Percentiles rank a stretch among this genome's conserved stretches.
Evolutionary conservation across 2,797 vertebrate genomes (phyloP).

Genomic region (Sardinella longiceps): DNA sequence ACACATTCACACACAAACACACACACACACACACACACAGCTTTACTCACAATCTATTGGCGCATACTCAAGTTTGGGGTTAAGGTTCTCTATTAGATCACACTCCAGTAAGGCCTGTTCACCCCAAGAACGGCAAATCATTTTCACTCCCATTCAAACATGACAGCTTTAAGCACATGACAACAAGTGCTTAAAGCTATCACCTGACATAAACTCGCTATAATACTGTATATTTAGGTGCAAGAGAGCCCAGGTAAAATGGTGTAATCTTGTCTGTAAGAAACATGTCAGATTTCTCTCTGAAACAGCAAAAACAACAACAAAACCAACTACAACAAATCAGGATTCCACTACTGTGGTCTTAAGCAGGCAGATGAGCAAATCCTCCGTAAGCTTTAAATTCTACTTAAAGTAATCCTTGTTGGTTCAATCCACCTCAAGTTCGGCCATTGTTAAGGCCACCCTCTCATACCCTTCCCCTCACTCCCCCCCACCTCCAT

Average conservation of each 20-base stretch:
- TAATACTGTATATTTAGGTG: neutral
- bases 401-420: conserved; percentile 20
- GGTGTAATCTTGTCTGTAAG: neutral
- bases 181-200: neutral
- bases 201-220: neutral
- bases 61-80: neutral
- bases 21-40: conserved; percentile 5
- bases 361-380: neutral
- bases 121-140: neutral
- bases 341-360: conserved; percentile 8
- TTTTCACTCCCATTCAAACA: too few species aligned
- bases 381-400: conserved; percentile 9
- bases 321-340: neutral
- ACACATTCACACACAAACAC: conserved; percentile 10
- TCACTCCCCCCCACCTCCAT: neutral
- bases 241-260: neutral
- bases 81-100: neutral
- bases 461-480: neutral
- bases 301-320: neutral
- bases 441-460: neutral
- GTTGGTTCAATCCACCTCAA: neutral
- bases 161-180: too few species aligned
- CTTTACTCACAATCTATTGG: too few species aligned
- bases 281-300: neutral
- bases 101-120: neutral